Base-by-base conservation (phyloP, 2,797 vertebrate species). In the Carcharodon carcharias region DNA sequence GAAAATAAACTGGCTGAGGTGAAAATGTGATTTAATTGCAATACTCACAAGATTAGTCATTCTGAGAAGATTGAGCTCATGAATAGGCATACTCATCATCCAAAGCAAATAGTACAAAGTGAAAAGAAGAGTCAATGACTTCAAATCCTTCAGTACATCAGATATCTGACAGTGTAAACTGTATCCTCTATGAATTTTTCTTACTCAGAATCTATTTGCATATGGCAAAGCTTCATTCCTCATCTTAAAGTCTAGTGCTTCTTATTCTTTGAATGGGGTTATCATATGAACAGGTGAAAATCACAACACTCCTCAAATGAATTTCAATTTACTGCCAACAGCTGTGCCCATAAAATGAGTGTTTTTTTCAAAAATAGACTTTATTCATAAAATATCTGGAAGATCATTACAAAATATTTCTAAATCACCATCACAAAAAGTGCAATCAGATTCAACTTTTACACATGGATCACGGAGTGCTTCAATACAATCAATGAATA, bases 21-120 rank as follows among this genome's bases (percentile, higher is more conserved):
- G 40, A 95, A 69, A 69, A 54, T 71, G 65, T 71, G 93, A 95
- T 95, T 71, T 69, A 71, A 95, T 54, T 95, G 65, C 65, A 95
- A 28, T 95, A 95, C 65, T 6, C 67, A 67, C 93, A 54, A 35
- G 21, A 71, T 95, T 95, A 95, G 67, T 95, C 71, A 95, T 95
- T 71, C 28, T 54, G 9, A 67, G 93, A 45, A 95, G 28, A 95
- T 35, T 95, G 5, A 95, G 14, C 50, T 73, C 94, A 71, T 95
- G 69, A 95, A 95, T 73, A 50, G 45, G 0, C 67, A 95, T 69
- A 54, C 26, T 73, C 26, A 95, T 54, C 67, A 73, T 95, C 71
- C 67, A 95, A 95, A 95, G 45, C 65, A 63, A 92, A 92, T 65
- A 63, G 31, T 63, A 63, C 58, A 95, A 95, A 54, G 69, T 16